These are phyloP conservation scores for Glyphotaelius pellucidus DNA, from an alignment of 2,888 invertebrate genomes.

Conservation along the genomic window DNA sequence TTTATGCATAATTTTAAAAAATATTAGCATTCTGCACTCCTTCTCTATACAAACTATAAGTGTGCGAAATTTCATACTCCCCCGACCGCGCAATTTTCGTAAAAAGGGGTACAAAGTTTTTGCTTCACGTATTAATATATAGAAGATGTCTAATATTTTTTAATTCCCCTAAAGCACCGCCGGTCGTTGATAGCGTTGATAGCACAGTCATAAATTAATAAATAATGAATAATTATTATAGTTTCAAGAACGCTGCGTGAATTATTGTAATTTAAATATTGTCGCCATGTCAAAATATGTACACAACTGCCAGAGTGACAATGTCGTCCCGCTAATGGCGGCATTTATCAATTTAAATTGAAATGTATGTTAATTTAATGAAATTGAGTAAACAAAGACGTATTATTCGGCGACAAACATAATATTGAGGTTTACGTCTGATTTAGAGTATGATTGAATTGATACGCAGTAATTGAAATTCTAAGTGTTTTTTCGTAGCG, in stretches of 20 bases:
- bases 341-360: conserved; percentile 23
- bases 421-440: conserved; percentile 21
- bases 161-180: background rate
- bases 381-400: conserved; percentile 10
- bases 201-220: background rate
- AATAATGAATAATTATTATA: background rate
- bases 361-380: conserved; percentile 17
- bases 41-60: no score
- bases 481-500: background rate
- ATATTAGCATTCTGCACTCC: no score
- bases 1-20: no score
- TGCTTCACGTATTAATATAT: no score
- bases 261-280: conserved; percentile 27
- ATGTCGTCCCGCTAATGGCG: conserved; percentile 4
- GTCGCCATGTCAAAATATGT: conserved; percentile 16
- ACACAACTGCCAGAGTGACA: conserved; percentile 17
- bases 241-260: background rate
- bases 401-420: conserved; percentile 9
- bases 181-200: background rate
- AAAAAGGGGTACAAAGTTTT: no score
- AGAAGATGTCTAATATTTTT: no score
- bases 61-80: no score
- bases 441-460: conserved; percentile 13
- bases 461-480: background rate
- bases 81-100: no score